Percentiles rank a stretch among this genome's conserved stretches.
Conservation (phyloP, 2,797 vertebrate genomes). For the Tolypeutes matacus region DNA sequence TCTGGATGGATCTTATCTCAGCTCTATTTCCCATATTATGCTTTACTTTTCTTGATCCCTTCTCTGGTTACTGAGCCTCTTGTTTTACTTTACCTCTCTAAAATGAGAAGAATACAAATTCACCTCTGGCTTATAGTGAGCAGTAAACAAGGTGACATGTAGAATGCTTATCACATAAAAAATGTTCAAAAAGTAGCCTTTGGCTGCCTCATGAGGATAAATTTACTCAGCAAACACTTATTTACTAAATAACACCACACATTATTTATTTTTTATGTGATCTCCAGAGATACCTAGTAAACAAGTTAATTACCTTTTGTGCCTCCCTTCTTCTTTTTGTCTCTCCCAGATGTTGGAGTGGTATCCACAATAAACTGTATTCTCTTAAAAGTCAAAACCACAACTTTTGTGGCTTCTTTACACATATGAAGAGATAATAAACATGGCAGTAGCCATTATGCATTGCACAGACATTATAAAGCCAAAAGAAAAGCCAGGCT, state of each 20-base stretch:
- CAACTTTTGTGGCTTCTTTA: neutral
- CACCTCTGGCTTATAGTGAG: neutral
- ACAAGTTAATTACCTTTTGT: neutral
- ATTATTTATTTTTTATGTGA: neutral
- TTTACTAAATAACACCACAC: neutral
- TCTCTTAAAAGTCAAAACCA: conserved; percentile 1
- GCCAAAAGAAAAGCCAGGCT: neutral
- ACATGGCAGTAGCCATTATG: neutral
- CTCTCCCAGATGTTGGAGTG: neutral
- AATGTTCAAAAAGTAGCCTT: neutral
- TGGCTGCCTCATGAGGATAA: neutral
- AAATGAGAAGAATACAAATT: neutral
- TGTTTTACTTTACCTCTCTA: conserved; percentile 1
- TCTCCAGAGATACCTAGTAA: neutral
- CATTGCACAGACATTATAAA: neutral
- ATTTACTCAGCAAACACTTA: conserved; percentile 28
- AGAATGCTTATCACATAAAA: neutral
- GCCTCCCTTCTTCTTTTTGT: neutral
- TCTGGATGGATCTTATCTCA: neutral
- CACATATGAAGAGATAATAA: neutral
- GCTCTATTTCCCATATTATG: neutral
- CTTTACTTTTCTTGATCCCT: neutral
- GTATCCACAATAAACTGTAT: neutral
- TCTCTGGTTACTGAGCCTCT: neutral
- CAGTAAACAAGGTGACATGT: neutral